Conservation (phyloP, 2,113 vertebrate species). For the Hepsetus odoe region DNA sequence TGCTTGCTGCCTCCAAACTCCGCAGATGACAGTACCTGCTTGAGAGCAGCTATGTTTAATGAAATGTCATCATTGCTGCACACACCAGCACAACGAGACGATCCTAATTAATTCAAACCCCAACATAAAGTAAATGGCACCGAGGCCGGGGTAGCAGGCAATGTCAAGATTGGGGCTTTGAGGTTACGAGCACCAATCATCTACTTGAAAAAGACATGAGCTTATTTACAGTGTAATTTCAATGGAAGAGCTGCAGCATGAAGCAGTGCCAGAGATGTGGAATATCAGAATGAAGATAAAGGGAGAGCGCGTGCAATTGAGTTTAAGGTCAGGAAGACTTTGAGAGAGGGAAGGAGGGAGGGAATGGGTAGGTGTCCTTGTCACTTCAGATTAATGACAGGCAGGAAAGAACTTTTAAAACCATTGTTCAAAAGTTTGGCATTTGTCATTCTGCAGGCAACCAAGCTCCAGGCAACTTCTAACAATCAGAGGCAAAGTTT, state of each 20-base stretch:
- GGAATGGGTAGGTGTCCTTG: neutral
- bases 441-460: conserved; percentile 57
- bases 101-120: neutral
- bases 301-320: neutral
- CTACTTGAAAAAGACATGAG: neutral
- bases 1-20: conserved; percentile 48
- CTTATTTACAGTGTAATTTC: neutral
- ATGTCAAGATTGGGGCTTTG: neutral
- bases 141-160: neutral
- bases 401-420: conserved; percentile 34
- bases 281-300: neutral
- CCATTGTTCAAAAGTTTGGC: conserved; percentile 55
- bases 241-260: neutral
- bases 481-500: neutral
- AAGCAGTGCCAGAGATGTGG: too few species aligned
- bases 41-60: neutral
- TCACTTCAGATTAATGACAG: conserved; percentile 37
- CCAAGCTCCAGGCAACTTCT: conserved; percentile 16
- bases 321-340: neutral
- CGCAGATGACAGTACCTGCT: neutral
- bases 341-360: neutral
- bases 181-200: neutral
- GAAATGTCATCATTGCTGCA: neutral
- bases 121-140: neutral
- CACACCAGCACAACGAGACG: neutral